Conservation (phyloP, 2,797 vertebrate genomes). For the Sebastes matsubarae region DNA sequence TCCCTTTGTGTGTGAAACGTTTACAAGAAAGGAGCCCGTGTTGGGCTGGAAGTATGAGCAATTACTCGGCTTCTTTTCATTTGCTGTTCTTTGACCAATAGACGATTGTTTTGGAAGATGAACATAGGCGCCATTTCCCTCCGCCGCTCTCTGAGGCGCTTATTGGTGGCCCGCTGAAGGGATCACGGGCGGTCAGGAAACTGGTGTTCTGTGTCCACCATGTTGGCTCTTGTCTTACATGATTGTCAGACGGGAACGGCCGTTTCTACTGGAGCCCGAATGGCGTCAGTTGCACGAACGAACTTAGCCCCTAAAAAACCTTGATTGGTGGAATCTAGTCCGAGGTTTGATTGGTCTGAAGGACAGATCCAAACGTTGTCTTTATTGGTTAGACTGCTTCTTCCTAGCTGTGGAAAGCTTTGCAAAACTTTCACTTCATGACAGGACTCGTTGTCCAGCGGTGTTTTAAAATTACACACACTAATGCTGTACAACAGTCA, state of each 20-base stretch:
- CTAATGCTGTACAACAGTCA: background rate
- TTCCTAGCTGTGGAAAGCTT: slow-evolving; percentile 79
- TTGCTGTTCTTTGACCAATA: slow-evolving; percentile 85
- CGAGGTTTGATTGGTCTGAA: slow-evolving; percentile 93
- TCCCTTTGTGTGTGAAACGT: background rate
- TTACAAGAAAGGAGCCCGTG: background rate
- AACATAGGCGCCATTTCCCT: slow-evolving; percentile 91
- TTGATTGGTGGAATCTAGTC: slow-evolving; percentile 93
- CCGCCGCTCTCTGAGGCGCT: slow-evolving; percentile 86
- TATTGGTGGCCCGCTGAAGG: slow-evolving; percentile 88
- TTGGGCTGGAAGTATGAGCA: slow-evolving; percentile 34
- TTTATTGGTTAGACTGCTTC: slow-evolving; percentile 88
- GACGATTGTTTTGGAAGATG: slow-evolving; percentile 89
- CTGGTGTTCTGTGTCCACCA: slow-evolving; percentile 71
- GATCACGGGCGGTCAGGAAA: slow-evolving; percentile 81
- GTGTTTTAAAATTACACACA: slow-evolving; percentile 28
- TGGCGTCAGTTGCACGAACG: slow-evolving; percentile 83
- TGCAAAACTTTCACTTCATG: slow-evolving; percentile 78
- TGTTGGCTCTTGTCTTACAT: slow-evolving; percentile 70
- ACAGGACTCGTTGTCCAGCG: slow-evolving; percentile 38
- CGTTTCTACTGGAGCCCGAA: slow-evolving; percentile 72
- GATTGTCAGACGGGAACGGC: background rate
- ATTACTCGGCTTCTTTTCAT: slow-evolving; percentile 73
- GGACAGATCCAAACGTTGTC: slow-evolving; percentile 89
- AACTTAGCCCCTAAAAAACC: slow-evolving; percentile 84